Percentiles rank a stretch among this genome's conserved stretches.
These are phyloP conservation scores for Carassius carassius DNA, from an alignment of 2,113 vertebrate species.

Conservation along the genomic window DNA sequence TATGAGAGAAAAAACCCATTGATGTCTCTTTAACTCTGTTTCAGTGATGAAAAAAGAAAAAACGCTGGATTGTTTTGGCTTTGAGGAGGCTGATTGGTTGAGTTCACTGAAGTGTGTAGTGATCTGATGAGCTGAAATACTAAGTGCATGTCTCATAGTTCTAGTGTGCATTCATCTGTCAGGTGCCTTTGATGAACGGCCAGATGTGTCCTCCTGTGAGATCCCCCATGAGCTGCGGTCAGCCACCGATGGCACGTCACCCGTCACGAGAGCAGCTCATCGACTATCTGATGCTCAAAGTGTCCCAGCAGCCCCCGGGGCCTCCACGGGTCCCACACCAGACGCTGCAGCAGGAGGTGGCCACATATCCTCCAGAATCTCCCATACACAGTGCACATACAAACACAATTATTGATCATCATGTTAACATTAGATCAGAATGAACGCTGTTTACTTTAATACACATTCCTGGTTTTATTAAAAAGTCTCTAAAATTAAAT, in stretches of 20 bases:
- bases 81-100: background rate
- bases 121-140: background rate
- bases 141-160: background rate
- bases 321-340: conserved; percentile 79
- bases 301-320: conserved; percentile 84
- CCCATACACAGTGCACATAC: background rate
- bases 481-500: background rate
- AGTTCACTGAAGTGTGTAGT: background rate
- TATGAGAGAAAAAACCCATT: background rate
- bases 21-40: background rate
- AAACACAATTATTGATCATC: background rate
- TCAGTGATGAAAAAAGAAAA: background rate
- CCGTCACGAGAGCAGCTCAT: conserved; percentile 96
- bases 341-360: conserved; percentile 87
- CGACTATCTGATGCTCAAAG: conserved; percentile 96
- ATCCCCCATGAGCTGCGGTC: conserved; percentile 82
- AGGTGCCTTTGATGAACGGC: conserved; percentile 96
- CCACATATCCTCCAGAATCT: too few species aligned
- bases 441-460: background rate
- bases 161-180: conserved; percentile 21
- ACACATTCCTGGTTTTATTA: background rate
- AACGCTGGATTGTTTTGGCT: background rate
- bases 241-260: conserved; percentile 87
- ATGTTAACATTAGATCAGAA: background rate
- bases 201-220: conserved; percentile 86